Evolutionary conservation across 1,140 invertebrate genomes (phyloP).

Genomic region (Brachionus asplanchnoidis): DNA sequence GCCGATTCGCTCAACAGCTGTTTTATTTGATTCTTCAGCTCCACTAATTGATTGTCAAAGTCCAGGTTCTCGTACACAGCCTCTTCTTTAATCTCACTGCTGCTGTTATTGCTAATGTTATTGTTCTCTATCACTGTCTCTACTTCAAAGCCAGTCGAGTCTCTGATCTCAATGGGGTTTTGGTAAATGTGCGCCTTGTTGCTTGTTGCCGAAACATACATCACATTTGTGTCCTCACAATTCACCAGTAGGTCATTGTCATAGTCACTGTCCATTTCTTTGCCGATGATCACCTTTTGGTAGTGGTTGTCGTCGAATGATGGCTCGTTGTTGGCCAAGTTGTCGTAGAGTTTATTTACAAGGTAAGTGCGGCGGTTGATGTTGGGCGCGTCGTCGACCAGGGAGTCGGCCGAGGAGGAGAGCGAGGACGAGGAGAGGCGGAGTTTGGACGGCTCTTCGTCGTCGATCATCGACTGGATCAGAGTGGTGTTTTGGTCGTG

Average conservation of each 20-base stretch:
- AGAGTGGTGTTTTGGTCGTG: background rate
- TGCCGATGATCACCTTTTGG: background rate
- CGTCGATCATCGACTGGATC: conserved; percentile 10
- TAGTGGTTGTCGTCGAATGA: background rate
- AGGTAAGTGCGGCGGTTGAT: conserved; percentile 25
- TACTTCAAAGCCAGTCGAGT: conserved; percentile 32
- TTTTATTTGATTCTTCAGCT: conserved; percentile 34
- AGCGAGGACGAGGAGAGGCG: conserved; percentile 18
- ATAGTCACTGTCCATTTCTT: background rate
- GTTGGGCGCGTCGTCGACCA: background rate
- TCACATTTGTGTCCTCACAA: background rate
- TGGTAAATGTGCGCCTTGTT: background rate
- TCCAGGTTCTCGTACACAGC: background rate
- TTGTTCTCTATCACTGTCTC: background rate
- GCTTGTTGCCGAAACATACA: background rate
- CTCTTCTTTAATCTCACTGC: background rate
- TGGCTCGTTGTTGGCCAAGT: background rate
- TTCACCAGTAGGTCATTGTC: conserved; percentile 24
- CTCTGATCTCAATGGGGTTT: background rate
- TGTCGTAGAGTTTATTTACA: conserved; percentile 29
- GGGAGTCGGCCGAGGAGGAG: conserved; percentile 16
- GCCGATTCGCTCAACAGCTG: background rate
- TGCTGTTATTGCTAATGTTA: too few species aligned
- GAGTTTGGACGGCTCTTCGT: conserved; percentile 1
- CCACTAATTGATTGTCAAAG: conserved; percentile 32